Evolutionary conservation across 2,888 invertebrate genomes (phyloP).

Genomic region (Sepioteuthis lessoniana): DNA sequence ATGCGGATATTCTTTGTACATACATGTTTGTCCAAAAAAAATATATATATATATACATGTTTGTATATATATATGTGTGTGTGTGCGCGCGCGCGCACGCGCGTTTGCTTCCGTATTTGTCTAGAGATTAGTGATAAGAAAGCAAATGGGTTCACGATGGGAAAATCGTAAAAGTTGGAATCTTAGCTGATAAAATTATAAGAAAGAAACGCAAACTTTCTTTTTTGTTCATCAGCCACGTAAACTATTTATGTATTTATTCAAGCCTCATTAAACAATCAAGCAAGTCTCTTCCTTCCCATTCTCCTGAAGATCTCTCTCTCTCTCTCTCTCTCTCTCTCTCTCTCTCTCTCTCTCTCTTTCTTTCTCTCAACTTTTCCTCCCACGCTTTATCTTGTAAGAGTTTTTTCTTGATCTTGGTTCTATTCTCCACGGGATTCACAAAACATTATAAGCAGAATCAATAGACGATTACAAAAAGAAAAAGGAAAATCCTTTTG

Average conservation of each 20-base stretch:
- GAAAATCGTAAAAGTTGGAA: neutral
- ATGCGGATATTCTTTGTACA: neutral
- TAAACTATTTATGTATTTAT: neutral
- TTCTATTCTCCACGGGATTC: no score
- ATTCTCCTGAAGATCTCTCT: no score
- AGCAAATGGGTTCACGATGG: neutral
- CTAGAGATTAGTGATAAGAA: neutral
- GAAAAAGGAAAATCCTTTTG: no score
- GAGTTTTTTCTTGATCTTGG: no score
- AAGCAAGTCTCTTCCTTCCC: neutral
- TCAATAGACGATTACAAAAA: no score
- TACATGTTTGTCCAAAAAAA: neutral
- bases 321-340: no score
- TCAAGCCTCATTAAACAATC: neutral
- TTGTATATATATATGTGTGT: neutral
- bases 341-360: no score
- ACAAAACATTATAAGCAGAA: no score
- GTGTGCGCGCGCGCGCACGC: neutral
- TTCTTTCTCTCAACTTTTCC: no score
- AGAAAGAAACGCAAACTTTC: neutral
- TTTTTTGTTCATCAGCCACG: neutral
- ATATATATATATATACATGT: neutral
- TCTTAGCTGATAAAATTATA: neutral
- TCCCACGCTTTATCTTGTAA: no score
- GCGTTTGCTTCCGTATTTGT: neutral